A percentile compares a stretch with the other conserved stretches of the same genome.
Evolutionary conservation across 2,888 invertebrate species (phyloP).

Genomic region (Oscheius sp.): DNA sequence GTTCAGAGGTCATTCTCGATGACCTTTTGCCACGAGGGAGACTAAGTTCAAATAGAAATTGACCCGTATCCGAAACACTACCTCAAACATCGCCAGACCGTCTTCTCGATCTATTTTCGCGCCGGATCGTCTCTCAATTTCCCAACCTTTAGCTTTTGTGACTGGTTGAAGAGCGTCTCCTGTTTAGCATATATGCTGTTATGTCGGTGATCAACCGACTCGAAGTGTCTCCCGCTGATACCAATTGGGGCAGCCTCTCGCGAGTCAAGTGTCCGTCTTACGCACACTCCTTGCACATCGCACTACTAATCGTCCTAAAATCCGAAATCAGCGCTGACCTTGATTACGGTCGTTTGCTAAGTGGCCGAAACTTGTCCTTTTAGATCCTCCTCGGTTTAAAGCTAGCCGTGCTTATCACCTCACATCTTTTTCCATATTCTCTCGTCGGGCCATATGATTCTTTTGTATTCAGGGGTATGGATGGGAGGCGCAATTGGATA

Average conservation of each 20-base stretch:
- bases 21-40: background rate
- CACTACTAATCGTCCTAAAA: slow-evolving; percentile 18
- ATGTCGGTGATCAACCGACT: background rate
- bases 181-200: slow-evolving; percentile 1
- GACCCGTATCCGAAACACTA: background rate
- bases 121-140: background rate
- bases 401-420: slow-evolving; percentile 7
- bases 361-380: slow-evolving; percentile 11
- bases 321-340: slow-evolving; percentile 12
- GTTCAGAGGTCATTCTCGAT: background rate
- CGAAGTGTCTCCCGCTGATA: slow-evolving; percentile 10
- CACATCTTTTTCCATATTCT: too few relatives aligned
- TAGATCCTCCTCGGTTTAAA: slow-evolving; percentile 12
- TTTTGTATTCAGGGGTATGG: too few relatives aligned
- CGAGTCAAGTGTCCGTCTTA: slow-evolving; percentile 27
- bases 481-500: slow-evolving; percentile 28
- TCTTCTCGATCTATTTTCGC: slow-evolving; percentile 3
- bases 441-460: too few relatives aligned
- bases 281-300: slow-evolving; percentile 18
- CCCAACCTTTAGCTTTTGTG: background rate
- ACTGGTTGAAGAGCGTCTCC: background rate
- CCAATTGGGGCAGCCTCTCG: slow-evolving; percentile 25
- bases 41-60: too few relatives aligned
- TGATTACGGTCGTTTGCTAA: background rate
- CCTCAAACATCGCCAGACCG: background rate